Conservation (phyloP, 64 coral and sea anemone species). For the Stichodactyla helianthus region DNA sequence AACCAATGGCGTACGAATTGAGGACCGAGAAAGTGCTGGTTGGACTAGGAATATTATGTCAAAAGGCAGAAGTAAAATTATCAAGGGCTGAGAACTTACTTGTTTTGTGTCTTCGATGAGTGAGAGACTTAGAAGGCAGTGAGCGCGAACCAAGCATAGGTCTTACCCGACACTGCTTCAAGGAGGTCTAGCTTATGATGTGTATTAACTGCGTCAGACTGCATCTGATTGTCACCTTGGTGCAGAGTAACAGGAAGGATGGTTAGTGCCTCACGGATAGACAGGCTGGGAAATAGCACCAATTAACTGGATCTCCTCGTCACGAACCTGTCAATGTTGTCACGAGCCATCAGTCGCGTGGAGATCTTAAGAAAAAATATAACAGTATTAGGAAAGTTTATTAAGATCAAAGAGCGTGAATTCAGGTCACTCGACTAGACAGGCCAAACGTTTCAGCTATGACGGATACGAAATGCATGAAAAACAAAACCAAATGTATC, state of each 20-base stretch:
- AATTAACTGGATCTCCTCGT: not conserved
- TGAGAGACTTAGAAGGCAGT: not conserved
- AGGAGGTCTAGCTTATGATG: not conserved
- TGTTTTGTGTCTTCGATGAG: not conserved
- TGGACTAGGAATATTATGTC: too few species aligned
- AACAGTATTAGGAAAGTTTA: not conserved
- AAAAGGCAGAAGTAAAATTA: not conserved
- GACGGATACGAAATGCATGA: not conserved
- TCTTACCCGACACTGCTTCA: not conserved
- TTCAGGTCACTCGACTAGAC: not conserved
- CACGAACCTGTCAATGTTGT: not conserved
- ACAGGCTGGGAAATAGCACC: not conserved
- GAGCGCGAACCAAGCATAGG: not conserved
- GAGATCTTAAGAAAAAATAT: not conserved
- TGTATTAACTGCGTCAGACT: not conserved
- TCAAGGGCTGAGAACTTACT: not conserved
- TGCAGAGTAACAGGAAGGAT: not conserved
- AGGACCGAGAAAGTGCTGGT: too few species aligned
- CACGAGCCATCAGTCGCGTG: not conserved
- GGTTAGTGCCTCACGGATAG: not conserved
- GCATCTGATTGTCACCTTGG: not conserved
- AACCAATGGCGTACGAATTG: too few species aligned
- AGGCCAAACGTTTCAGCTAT: constrained; percentile 1
- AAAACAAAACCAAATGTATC: not conserved
- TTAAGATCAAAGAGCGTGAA: not conserved